phyloP scores from a whole-genome alignment of 2,797 vertebrate genomes.

The Alosa sapidissima region DNA sequence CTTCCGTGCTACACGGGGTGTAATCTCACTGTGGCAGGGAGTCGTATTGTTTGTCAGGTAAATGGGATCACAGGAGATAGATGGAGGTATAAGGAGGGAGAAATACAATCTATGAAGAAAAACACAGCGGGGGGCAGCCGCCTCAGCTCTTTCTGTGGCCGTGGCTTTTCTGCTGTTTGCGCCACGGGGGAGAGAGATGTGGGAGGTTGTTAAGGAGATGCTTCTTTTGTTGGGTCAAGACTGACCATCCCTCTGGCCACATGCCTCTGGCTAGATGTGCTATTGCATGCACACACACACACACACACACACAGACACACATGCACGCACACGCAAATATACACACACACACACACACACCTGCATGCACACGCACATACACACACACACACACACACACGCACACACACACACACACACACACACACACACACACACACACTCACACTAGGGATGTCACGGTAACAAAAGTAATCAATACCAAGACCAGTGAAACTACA shows the following conservation, averaged over 20 bases:
- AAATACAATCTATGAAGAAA: background rate
- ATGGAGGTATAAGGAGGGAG: conserved; percentile 8
- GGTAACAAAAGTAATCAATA: no score
- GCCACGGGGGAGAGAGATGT: background rate
- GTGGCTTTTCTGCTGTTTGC: background rate
- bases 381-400: background rate
- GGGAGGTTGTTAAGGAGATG: conserved; percentile 1
- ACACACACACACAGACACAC: background rate
- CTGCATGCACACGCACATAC: background rate
- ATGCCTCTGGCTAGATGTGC: conserved; percentile 6
- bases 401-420: background rate
- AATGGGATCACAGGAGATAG: conserved; percentile 6
- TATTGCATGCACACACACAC: background rate
- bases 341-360: background rate
- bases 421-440: background rate
- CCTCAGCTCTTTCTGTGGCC: no score
- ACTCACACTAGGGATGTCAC: no score
- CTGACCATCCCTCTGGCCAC: background rate
- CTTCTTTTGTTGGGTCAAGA: background rate
- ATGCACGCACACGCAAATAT: background rate
- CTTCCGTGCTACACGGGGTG: background rate
- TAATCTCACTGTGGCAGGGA: background rate
- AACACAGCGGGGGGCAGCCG: background rate
- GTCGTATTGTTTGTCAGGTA: conserved; percentile 6
- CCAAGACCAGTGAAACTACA: no score